Conservation (phyloP, 1,140 invertebrate species). For the Yoshiicerus persimilis region DNA sequence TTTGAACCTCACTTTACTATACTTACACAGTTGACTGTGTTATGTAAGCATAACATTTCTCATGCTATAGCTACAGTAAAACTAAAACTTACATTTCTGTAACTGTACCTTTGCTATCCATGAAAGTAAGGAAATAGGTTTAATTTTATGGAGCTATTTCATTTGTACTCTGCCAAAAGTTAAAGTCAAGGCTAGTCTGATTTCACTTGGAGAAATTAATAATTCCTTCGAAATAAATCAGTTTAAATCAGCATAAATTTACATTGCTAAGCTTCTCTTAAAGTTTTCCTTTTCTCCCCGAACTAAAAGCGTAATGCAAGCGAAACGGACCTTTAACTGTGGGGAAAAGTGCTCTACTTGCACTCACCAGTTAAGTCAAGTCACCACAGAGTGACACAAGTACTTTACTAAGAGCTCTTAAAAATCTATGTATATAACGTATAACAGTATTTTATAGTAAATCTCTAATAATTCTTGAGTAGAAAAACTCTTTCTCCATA, state of each 20-base stretch:
- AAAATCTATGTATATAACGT: no score
- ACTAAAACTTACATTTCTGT: background rate
- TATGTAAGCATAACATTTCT: background rate
- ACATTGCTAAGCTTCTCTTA: background rate
- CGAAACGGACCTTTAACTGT: background rate
- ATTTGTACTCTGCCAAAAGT: background rate
- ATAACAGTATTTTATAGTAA: conserved; percentile 6
- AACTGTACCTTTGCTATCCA: no score
- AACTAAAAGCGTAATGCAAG: background rate
- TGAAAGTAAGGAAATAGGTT: background rate
- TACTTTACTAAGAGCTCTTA: background rate
- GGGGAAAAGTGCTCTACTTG: background rate
- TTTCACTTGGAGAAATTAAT: background rate
- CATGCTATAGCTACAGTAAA: background rate
- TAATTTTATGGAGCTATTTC: background rate
- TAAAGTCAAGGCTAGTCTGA: background rate
- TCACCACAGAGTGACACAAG: background rate
- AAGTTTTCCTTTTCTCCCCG: background rate
- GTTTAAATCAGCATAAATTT: conserved; percentile 23
- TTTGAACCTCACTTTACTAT: background rate
- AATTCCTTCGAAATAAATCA: background rate
- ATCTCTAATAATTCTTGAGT: background rate
- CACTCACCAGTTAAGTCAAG: background rate
- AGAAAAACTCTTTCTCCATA: conserved; percentile 1
- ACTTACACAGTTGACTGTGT: no score